Conservation (phyloP, 1,140 invertebrate genomes). For the Hyposmocoma kahamanoa region DNA sequence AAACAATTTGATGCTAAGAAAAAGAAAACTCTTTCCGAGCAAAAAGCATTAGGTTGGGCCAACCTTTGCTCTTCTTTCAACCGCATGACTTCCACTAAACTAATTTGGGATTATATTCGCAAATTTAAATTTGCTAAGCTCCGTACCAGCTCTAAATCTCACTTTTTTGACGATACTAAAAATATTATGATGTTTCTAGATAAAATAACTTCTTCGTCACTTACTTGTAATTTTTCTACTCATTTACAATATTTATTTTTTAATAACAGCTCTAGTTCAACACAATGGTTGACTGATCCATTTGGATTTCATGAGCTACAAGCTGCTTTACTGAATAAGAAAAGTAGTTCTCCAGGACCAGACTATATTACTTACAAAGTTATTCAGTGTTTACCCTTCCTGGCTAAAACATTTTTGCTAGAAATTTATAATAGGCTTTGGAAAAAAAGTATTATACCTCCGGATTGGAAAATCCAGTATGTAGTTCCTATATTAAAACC, state of each 20-base stretch:
- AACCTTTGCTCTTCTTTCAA: not conserved
- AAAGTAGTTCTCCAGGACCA: not conserved
- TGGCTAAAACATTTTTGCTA: not conserved
- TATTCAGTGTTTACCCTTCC: not conserved
- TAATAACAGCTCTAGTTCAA: not conserved
- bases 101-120: not conserved
- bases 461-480: not conserved
- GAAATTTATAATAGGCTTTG: not conserved
- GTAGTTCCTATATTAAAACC: slow-evolving; percentile 4
- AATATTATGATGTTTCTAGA: not conserved
- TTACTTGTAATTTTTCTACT: not conserved
- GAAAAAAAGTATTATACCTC: not conserved
- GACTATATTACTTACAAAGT: slow-evolving; percentile 3
- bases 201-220: not conserved
- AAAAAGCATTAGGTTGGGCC: not conserved
- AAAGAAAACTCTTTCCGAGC: not conserved
- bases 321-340: not conserved
- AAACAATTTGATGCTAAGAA: not conserved
- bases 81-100: not conserved
- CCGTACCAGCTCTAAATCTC: not conserved
- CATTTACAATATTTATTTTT: not conserved
- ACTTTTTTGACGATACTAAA: not conserved
- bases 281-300: not conserved
- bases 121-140: not conserved
- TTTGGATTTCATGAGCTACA: not conserved